Base-by-base conservation (phyloP, 2,888 invertebrate species). In the Euphydryas editha region DNA sequence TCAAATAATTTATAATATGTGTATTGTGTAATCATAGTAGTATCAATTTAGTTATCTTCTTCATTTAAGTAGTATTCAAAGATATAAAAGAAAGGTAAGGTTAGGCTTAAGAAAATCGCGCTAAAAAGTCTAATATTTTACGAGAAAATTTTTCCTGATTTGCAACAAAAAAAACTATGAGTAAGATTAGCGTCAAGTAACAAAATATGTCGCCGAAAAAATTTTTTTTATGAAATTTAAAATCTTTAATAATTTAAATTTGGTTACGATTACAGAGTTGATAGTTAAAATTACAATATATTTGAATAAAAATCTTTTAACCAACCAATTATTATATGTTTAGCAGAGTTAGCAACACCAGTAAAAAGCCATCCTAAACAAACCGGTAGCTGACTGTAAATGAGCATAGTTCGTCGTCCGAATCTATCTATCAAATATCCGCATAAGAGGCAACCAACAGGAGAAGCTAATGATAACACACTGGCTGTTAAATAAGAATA, bases 291-390 rank as follows among this genome's bases (percentile, higher is more conserved):
- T 5, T 18, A 8, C 7, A 18, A 46, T 44, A 18, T 13, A n/a
- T 10, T n/a, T 11, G 18, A 56, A 3, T 37, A 7, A 17, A 1
- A 7, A 17, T n/a, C 62, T 55, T 4, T 56, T 37, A 56, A 61
- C 54, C 30, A 63, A 75, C 95, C 95, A 46, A 93, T 81, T 70
- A 95, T 94, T 56, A 96, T 93, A 80, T 93, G 82, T 0, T 72
- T 78, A 1, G 94, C 80, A 24, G 88, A 83, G 1, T 80, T 78
- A 0, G 95, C 93, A 15, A 84, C 82, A 0, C 92, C 90, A 18
- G 94, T 94, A 46, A 93, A 82, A 0, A 94, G 65, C 95, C 95
- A 96, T 10, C 96, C 96, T 4, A 94, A 39, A 10, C 93, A 81
- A 42, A 95, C 93, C 0, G 95, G 95, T 1, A 95, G 70, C 74